Evolutionary conservation across 2,888 invertebrate species (phyloP), one percentile per base, ranked within the genome.

Genomic region (Epinotia nisella): DNA sequence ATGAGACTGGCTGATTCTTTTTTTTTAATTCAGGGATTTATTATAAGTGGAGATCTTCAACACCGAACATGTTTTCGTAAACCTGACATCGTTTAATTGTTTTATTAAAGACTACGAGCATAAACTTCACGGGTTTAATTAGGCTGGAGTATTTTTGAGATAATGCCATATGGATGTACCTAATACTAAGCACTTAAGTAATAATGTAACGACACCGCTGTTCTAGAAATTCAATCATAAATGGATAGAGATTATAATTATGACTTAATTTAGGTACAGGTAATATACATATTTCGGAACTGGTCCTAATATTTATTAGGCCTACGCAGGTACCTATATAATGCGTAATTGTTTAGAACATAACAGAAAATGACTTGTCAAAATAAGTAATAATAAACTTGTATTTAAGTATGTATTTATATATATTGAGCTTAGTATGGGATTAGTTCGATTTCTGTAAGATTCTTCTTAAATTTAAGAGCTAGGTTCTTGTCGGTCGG

Each of bases 101-200:
- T 59, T 67, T 62, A 66, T 72, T 72, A 61, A 67, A 61, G 39
- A 24, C n/a, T 53, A 45, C 49, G 55, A 59, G 56, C 19, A 41
- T 24, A 9, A 24, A 60, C 58, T 41, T 71, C 35, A 2, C 39
- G 39, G 15, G 55, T 56, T 41, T 10, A 66, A 55, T 66, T 66
- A 19, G 35, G 24, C 13, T 24, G n/a, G 10, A 49, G 9, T 1
- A 29, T 49, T 62, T 49, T n/a, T n/a, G n/a, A n/a, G n/a, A n/a
- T n/a, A n/a, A n/a, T 62, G 21, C 4, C 0, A 62, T 15, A 62
- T 5, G 1, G 15, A 5, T 19, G 1, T 13, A 1, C 1, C 15
- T 13, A 56, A 15, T 56, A 56, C 15, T 13, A 13, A 13, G 41
- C 15, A 45, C 41, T 45, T 45, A 3, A 45, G 7, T 9, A 29